Evolutionary conservation across 2,113 vertebrate genomes (phyloP).

Genomic region (Motacilla alba): DNA sequence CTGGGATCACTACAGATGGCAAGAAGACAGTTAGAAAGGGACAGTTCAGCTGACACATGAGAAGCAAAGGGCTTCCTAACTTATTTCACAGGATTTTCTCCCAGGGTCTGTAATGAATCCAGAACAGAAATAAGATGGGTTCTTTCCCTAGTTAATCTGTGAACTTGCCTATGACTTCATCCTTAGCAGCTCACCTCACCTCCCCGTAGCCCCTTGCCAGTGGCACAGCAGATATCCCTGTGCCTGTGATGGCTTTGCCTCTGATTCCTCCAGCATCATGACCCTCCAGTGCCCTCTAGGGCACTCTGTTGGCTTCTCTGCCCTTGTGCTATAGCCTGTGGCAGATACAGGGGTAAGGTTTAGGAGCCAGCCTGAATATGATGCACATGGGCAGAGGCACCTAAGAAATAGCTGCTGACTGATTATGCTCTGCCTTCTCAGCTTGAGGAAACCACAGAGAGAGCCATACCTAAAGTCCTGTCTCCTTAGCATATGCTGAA

Average conservation of each 20-base stretch:
- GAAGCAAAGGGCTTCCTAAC: neutral
- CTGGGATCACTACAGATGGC: neutral
- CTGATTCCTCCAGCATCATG: fast-evolving
- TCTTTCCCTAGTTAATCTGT: neutral
- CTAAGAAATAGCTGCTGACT: neutral
- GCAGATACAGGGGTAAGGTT: neutral
- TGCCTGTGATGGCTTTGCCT: neutral
- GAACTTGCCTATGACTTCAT: neutral
- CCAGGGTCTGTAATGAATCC: neutral
- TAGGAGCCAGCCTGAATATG: neutral
- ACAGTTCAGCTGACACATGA: neutral
- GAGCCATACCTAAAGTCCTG: neutral
- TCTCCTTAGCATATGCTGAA: neutral
- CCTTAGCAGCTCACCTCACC: neutral
- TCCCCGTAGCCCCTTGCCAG: neutral
- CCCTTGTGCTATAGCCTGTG: neutral
- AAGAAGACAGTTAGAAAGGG: neutral
- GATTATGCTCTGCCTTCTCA: neutral
- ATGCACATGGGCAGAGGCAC: neutral
- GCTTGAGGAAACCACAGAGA: neutral
- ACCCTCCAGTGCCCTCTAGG: neutral
- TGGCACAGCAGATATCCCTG: neutral
- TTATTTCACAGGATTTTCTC: neutral
- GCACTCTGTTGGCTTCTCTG: neutral
- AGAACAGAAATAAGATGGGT: neutral